Conservation (phyloP, 2,113 vertebrate species). For the Holacanthus passer region DNA sequence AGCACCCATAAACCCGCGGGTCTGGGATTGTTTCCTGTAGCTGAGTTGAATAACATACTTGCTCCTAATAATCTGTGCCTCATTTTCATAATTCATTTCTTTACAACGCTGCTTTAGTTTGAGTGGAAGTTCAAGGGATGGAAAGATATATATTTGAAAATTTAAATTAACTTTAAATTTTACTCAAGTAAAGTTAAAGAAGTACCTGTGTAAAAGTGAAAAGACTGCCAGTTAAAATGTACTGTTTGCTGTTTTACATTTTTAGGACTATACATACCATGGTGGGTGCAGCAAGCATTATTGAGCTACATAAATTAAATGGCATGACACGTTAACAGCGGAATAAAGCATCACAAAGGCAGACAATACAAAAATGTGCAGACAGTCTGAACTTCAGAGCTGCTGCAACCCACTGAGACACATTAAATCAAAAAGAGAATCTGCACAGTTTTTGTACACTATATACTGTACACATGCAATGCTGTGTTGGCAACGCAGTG, state of each 20-base stretch:
- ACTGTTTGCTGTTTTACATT: too few relatives aligned
- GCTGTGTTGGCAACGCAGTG: background rate
- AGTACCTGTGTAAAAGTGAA: too few relatives aligned
- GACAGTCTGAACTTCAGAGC: background rate
- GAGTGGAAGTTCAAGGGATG: background rate
- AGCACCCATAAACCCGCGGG: conserved; percentile 1
- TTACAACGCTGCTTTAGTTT: background rate
- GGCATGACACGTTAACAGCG: background rate
- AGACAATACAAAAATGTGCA: background rate
- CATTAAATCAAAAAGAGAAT: background rate
- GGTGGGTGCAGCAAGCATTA: background rate
- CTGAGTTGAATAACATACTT: background rate
- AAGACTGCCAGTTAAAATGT: background rate
- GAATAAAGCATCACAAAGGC: background rate
- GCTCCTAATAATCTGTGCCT: background rate
- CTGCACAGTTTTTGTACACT: background rate
- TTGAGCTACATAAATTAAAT: background rate
- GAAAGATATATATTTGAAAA: too few relatives aligned
- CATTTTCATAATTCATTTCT: background rate
- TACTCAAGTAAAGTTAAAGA: background rate
- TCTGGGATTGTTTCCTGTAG: conserved; percentile 17
- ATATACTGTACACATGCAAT: background rate
- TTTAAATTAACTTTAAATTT: too few relatives aligned
- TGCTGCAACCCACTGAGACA: background rate
- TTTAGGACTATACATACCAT: background rate